Conservation (phyloP, 1,140 invertebrate genomes). For the Zaprionus inermis region DNA sequence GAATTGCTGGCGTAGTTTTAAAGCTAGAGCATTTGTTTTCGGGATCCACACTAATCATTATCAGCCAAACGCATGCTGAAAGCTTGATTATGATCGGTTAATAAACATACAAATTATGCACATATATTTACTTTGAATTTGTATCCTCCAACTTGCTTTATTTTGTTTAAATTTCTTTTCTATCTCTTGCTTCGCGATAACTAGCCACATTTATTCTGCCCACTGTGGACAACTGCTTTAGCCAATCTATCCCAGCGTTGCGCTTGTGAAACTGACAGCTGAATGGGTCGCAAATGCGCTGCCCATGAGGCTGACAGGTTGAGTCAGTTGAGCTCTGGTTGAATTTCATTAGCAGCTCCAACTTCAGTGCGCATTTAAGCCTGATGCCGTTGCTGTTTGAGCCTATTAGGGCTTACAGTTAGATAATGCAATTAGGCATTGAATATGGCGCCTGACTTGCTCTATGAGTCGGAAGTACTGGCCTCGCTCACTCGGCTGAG, state of each 20-base stretch:
- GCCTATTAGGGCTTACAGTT: not conserved
- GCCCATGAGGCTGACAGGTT: not conserved
- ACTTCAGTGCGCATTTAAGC: not conserved
- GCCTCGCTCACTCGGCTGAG: not conserved
- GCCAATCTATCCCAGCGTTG: not conserved
- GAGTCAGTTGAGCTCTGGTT: not conserved
- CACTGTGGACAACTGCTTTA: not conserved
- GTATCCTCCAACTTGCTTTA: too few relatives aligned
- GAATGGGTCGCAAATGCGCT: not conserved
- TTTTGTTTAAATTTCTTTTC: not conserved
- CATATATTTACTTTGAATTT: too few relatives aligned
- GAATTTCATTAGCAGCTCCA: constrained; percentile 2
- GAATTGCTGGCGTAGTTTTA: too few relatives aligned
- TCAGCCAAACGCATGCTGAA: too few relatives aligned
- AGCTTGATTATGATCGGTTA: too few relatives aligned
- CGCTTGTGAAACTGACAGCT: not conserved
- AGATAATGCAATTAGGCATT: constrained; percentile 5
- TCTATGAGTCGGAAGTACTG: not conserved
- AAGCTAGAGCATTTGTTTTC: too few relatives aligned
- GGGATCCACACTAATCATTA: too few relatives aligned
- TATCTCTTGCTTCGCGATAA: not conserved
- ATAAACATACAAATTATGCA: too few relatives aligned
- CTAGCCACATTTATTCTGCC: too few relatives aligned
- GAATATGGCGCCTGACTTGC: not conserved
- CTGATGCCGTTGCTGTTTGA: not conserved